These are phyloP conservation scores for Notolepis coatsorum DNA, from an alignment of 2,797 vertebrate genomes.

Conservation along the genomic window DNA sequence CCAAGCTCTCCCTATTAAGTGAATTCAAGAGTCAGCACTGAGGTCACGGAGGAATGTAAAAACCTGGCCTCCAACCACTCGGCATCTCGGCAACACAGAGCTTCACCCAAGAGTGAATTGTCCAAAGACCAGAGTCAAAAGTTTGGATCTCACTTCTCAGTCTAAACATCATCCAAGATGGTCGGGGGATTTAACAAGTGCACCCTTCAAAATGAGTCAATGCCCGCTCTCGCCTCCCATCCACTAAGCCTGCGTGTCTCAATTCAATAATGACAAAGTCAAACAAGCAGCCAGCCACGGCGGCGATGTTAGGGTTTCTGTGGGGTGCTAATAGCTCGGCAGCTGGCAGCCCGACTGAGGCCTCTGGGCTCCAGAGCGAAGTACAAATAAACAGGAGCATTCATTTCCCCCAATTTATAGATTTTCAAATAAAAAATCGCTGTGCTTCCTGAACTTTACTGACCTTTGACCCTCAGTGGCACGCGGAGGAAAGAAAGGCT, in stretches of 20 bases:
- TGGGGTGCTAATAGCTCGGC: slow-evolving; percentile 68
- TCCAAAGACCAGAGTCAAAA: slow-evolving; percentile 51
- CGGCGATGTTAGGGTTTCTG: slow-evolving; percentile 55
- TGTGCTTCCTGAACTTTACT: slow-evolving; percentile 72
- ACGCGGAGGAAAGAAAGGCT: slow-evolving; percentile 62
- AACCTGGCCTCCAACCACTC: slow-evolving; percentile 45
- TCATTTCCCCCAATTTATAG: slow-evolving; percentile 79
- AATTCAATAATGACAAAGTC: slow-evolving; percentile 70
- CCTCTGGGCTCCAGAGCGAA: slow-evolving; percentile 53
- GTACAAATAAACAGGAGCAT: slow-evolving; percentile 76
- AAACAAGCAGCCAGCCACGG: slow-evolving; percentile 71
- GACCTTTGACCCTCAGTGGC: slow-evolving; percentile 62
- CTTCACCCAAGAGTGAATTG: slow-evolving; percentile 37
- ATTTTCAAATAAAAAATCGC: slow-evolving; percentile 76
- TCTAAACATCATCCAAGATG: slow-evolving; percentile 65
- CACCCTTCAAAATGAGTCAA: slow-evolving; percentile 59
- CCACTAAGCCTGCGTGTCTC: slow-evolving; percentile 46
- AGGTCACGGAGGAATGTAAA: slow-evolving; percentile 65
- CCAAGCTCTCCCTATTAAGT: slow-evolving; percentile 48
- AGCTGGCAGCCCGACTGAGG: slow-evolving; percentile 59
- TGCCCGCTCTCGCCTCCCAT: slow-evolving; percentile 48
- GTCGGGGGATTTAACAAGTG: slow-evolving; percentile 63
- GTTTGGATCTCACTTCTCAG: slow-evolving; percentile 51
- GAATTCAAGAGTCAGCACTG: slow-evolving; percentile 64
- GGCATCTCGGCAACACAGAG: slow-evolving; percentile 40